A percentile compares a stretch with the other conserved stretches of the same genome.
These are phyloP conservation scores for Aurelia sp. DNA, from an alignment of 30 jellyfish, hydroid and myxozoan genomes.

Conservation along the genomic window DNA sequence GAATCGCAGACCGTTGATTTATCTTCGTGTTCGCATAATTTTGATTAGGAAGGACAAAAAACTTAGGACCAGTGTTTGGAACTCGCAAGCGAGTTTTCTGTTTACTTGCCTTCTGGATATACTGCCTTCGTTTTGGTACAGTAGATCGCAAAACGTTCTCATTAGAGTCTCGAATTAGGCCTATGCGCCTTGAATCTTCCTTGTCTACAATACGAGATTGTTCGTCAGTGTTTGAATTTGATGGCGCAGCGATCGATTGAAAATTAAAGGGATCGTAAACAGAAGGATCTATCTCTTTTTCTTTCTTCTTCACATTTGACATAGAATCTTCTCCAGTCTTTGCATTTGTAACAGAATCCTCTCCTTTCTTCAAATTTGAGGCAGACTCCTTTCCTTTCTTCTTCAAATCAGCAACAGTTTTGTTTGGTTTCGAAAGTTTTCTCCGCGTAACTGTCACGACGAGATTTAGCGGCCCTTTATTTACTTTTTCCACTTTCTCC, in stretches of 20 bases:
- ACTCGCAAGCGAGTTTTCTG: no score
- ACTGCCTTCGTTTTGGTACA: no score
- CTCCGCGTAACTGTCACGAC: constrained; percentile 46
- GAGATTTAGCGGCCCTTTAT: constrained; percentile 43
- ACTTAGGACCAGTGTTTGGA: no score
- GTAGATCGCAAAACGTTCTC: not conserved
- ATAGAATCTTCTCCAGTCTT: not conserved
- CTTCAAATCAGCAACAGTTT: not conserved
- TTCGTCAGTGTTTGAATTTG: not conserved
- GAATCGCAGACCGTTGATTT: no score
- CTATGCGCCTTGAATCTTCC: constrained; percentile 26
- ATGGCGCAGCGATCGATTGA: not conserved
- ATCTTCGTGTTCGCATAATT: no score
- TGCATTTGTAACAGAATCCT: not conserved
- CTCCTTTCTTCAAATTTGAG: not conserved
- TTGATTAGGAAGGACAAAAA: no score
- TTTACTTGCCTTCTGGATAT: no score
- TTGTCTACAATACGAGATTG: constrained; percentile 23
- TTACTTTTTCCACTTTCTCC: constrained; percentile 17
- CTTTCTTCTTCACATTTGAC: not conserved
- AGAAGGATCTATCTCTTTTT: not conserved
- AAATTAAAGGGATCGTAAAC: constrained; percentile 32
- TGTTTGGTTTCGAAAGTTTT: not conserved
- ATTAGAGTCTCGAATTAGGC: constrained; percentile 2
- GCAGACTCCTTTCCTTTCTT: not conserved